Evolutionary conservation across 2,888 invertebrate genomes (phyloP).

Genomic region (Drosophila pegasa): DNA sequence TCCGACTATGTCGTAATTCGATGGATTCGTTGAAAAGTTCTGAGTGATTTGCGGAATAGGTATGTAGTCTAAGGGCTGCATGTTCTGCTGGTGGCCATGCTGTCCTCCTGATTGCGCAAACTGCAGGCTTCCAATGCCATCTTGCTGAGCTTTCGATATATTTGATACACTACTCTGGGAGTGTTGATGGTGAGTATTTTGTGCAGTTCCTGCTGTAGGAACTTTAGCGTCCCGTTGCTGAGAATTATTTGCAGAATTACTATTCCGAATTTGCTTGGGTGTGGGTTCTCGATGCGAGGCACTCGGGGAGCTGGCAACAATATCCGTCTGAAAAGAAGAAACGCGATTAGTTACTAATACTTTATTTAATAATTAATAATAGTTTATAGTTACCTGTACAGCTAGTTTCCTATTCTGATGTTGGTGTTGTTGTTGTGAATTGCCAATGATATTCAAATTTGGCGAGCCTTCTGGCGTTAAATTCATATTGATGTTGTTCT

Average conservation of each 20-base stretch:
- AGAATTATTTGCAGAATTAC: slow-evolving; percentile 61
- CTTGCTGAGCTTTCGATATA: slow-evolving; percentile 83
- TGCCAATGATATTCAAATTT: slow-evolving; percentile 82
- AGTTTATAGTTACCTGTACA: slow-evolving; percentile 72
- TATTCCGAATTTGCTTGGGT: slow-evolving; percentile 83
- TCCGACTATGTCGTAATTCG: slow-evolving; percentile 88
- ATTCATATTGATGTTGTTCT: slow-evolving; percentile 76
- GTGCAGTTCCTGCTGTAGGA: slow-evolving; percentile 65
- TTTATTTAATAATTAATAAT: neutral
- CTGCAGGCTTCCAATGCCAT: slow-evolving; percentile 79
- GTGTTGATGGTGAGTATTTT: slow-evolving; percentile 74
- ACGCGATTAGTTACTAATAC: neutral
- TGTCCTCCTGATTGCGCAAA: slow-evolving; percentile 74
- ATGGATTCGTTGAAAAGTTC: slow-evolving; percentile 87
- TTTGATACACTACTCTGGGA: slow-evolving; percentile 73
- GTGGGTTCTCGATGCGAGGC: slow-evolving; percentile 83
- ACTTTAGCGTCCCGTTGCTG: slow-evolving; percentile 82
- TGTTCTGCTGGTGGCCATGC: slow-evolving; percentile 84
- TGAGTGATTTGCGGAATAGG: slow-evolving; percentile 86
- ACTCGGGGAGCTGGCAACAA: slow-evolving; percentile 67
- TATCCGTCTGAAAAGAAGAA: slow-evolving; percentile 63
- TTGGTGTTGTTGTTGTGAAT: slow-evolving; percentile 77
- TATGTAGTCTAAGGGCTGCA: slow-evolving; percentile 84
- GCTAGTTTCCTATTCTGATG: slow-evolving; percentile 79
- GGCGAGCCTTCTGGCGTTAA: slow-evolving; percentile 82